Conservation (phyloP, 2,113 vertebrate genomes). For the Pelvicachromis taeniatus region DNA sequence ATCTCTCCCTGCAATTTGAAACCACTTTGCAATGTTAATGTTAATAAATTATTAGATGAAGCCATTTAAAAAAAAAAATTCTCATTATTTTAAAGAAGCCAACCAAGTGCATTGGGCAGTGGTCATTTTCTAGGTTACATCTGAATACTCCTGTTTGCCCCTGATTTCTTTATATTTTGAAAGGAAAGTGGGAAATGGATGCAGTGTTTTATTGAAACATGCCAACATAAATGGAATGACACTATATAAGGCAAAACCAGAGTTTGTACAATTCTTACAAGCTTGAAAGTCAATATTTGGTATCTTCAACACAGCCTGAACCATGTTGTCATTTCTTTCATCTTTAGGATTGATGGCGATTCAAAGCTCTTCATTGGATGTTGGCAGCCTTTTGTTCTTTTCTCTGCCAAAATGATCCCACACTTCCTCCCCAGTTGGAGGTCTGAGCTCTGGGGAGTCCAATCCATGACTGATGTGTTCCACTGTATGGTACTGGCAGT, state of each 20-base stretch:
- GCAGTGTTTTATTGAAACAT: neutral
- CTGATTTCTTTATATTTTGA: neutral
- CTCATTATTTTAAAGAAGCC: fast-evolving
- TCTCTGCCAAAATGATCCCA: neutral
- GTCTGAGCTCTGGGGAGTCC: neutral
- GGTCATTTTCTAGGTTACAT: neutral
- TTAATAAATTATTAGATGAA: neutral
- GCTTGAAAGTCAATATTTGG: neutral
- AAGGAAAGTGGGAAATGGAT: neutral
- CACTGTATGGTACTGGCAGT: neutral
- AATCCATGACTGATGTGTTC: neutral
- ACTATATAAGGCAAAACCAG: neutral
- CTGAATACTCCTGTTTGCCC: neutral
- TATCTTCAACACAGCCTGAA: neutral
- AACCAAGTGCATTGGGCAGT: neutral
- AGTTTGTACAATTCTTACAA: neutral
- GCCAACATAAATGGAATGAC: neutral
- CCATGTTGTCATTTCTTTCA: neutral
- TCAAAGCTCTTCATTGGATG: neutral
- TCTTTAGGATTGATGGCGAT: neutral
- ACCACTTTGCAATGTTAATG: neutral
- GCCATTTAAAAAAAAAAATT: neutral
- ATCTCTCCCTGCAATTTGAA: neutral
- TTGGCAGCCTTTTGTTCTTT: neutral
- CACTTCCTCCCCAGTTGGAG: neutral